phyloP scores from a whole-genome alignment of 2,888 invertebrate genomes.

The Allophyes oxyacanthae region DNA sequence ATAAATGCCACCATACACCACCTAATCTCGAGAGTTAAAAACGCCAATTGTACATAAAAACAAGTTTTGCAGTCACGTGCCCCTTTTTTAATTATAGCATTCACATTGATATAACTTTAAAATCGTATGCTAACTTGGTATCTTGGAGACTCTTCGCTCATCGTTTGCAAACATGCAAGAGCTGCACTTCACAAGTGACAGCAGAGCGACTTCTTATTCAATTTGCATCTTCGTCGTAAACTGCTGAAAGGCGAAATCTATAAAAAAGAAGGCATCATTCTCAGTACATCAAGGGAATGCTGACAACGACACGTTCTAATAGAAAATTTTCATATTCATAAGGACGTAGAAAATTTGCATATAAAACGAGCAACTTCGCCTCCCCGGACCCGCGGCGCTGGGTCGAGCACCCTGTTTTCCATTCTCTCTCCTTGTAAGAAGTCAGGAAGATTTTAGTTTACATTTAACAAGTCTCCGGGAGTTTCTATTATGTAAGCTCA shows the following conservation, averaged over 20 bases:
- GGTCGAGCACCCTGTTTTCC: slow-evolving; percentile 80
- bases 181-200: slow-evolving; percentile 34
- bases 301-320: slow-evolving; percentile 88
- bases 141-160: background rate
- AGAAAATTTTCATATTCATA: slow-evolving; percentile 90
- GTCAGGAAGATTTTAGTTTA: slow-evolving; percentile 69
- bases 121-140: background rate
- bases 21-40: background rate
- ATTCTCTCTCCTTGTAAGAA: slow-evolving; percentile 79
- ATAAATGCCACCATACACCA: slow-evolving; percentile 21
- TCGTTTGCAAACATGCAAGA: slow-evolving; percentile 12
- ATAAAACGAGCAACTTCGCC: slow-evolving; percentile 87
- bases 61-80: slow-evolving; percentile 5
- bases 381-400: slow-evolving; percentile 67
- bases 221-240: slow-evolving; percentile 71
- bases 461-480: slow-evolving; percentile 62
- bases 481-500: slow-evolving; percentile 52
- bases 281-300: slow-evolving; percentile 81
- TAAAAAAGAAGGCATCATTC: slow-evolving; percentile 70
- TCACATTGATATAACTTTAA: background rate
- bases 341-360: slow-evolving; percentile 87
- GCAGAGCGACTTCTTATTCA: slow-evolving; percentile 57
- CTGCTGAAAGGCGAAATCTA: slow-evolving; percentile 73
- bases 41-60: slow-evolving; percentile 7
- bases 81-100: slow-evolving; percentile 2